Evolutionary conservation across 2,888 invertebrate species (phyloP), one percentile per base, ranked within the genome.

Genomic region (Philereme transversata): DNA sequence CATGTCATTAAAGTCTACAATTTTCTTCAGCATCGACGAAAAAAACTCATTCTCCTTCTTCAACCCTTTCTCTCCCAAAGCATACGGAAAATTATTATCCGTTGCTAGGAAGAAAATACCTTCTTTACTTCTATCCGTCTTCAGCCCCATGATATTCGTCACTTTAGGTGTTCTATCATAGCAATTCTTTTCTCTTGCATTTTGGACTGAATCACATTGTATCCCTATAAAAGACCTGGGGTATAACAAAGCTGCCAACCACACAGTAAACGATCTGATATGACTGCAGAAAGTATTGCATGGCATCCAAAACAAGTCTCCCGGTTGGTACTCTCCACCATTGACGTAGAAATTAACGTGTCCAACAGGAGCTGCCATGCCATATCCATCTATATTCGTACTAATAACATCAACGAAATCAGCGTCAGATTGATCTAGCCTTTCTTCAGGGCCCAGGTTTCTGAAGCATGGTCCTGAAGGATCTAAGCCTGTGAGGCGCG

Each of bases 381-480:
- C 89, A 4, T 73, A 86, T 0, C 79, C 85, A 44, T 90, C 89
- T 0, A 88, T 84, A 59, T 89, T 89, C 0, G 89, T 89, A 3
- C 69, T 62, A 0, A 90, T 45, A 0, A 83, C 73, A 5, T 86
- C 84, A 0, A 90, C 87, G 41, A 87, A 86, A 45, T 89, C 88
- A 0, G 86, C 89, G 41, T 90, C 89, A 0, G 75, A 68, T 47
- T 75, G 72, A 43, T 89, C 88, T 0, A 90, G 63, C 43, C 62
- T 22, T 0, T 82, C 75, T 4, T 83, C 78, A 4, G 89, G 86
- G 0, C 82, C 82, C 6, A 82, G 71, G 60, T 84, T 78, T 7
- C 89, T 77, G 67, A 88, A 90, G 70, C 89, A 90, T 2, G 88
- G 87, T 0, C 89, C 89, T 2, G 86, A 64, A 0, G 89, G 87